Evolutionary conservation across 2,797 vertebrate species (phyloP), one percentile per base, ranked within the genome.

Genomic region (Mormyrops attenuatus): DNA sequence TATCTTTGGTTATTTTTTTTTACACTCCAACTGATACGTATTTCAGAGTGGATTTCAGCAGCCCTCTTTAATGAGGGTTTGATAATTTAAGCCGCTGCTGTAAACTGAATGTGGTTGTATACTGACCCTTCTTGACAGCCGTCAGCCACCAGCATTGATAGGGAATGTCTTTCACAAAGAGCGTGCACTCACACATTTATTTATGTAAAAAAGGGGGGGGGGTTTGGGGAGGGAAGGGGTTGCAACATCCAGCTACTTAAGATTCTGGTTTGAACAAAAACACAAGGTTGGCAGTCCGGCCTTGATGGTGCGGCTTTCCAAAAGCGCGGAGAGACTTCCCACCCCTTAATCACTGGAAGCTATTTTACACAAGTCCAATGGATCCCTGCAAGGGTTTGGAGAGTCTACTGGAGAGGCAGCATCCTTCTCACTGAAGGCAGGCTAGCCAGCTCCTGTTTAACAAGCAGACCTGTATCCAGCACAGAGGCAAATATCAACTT

Each of bases 201-300:
- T 80, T 44, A 80, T 80, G 73, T 80, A n/a, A 47, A 44, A 44
- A n/a, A 1, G 17, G 15, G 34, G 30, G 30, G 69, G 9, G 13
- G 26, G 30, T 5, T 47, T 47, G 6, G 5, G 34, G 13, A 15
- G 73, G 15, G 73, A 5, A n/a, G 69, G 34, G 38, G 22, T 77
- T 41, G 41, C 38, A 80, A 80, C 41, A 80, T 80, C 38, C 41
- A 80, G 6, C 73, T 80, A 80, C 73, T 80, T 80, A 80, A 80
- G 73, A 80, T 80, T 80, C 73, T 80, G 38, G 5, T 80, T 80
- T 44, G 38, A 80, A 80, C 73, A 80, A 80, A 80, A 80, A 80
- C 73, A 47, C 41, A 80, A 80, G 73, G 41, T 80, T 80, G 73
- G 2, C 73, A 47, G 73, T 47, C 7, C 73, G 38, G 73, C 73